phyloP scores from a whole-genome alignment of 2,888 invertebrate species.

The Aleiodes testaceus region DNA sequence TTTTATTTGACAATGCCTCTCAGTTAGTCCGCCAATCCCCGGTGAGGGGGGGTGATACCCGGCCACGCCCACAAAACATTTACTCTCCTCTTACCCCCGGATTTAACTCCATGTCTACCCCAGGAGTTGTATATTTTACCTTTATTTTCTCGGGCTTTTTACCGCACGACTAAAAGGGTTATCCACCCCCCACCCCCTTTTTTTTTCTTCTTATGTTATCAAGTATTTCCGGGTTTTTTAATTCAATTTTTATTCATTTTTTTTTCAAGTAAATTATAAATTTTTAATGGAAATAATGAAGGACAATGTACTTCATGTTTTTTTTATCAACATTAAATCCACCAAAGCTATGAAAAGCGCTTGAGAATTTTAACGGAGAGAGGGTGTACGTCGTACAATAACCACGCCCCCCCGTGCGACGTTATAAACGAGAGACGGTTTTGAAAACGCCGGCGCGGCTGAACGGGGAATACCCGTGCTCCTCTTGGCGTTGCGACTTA shows the following conservation, averaged over 20 bases:
- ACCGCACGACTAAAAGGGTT: neutral
- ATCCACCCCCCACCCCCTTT: neutral
- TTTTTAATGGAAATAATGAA: no score
- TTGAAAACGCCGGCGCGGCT: slow-evolving; percentile 49
- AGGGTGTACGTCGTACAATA: slow-evolving; percentile 27
- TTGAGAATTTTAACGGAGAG: slow-evolving; percentile 34
- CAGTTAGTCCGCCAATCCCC: slow-evolving; percentile 66
- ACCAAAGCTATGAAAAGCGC: slow-evolving; percentile 30
- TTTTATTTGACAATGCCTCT: slow-evolving; percentile 72
- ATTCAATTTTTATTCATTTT: no score
- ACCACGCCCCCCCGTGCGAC: slow-evolving; percentile 41
- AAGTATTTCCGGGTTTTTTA: no score
- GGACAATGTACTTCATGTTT: no score
- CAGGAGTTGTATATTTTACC: slow-evolving; percentile 31
- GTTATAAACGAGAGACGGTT: slow-evolving; percentile 23
- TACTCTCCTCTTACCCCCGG: slow-evolving; percentile 52
- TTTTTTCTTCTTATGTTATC: no score
- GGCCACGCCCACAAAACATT: slow-evolving; percentile 65
- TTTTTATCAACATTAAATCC: slow-evolving; percentile 29
- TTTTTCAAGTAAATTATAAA: no score
- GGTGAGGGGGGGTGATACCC: slow-evolving; percentile 57
- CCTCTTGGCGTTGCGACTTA: slow-evolving; percentile 71
- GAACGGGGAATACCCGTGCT: slow-evolving; percentile 60
- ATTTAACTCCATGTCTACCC: slow-evolving; percentile 45
- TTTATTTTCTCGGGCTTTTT: slow-evolving; percentile 15